Evolutionary conservation across 2,113 vertebrate genomes (phyloP), one percentile per base, ranked within the genome.

Genomic region (Urocitellus parryii): DNA sequence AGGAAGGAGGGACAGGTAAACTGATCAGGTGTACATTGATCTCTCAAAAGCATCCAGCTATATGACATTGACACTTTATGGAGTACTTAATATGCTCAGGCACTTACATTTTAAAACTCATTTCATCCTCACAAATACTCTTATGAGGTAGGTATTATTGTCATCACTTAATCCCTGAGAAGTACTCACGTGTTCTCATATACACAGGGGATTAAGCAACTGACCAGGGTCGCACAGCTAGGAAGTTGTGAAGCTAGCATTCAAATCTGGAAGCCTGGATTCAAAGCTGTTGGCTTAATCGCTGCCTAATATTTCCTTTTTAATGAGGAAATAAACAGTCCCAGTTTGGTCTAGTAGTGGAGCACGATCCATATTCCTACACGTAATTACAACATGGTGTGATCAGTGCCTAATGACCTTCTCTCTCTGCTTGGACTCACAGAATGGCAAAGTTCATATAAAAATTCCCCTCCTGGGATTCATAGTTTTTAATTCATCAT

Each of bases 391-490:
- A 7, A 1, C 8, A 5, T 2, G 4, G 7, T 32, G 27, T 61
- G 61, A 5, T 1, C 16, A 24, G 16, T 0, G 0, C 51, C 34
- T 51, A 12, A 34, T 14, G 2, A 7, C 4, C 37, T 53, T 32
- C n/a, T 10, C 0, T 48, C 51, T 37, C 11, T 61, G 1, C n/a
- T 68, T 56, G 45, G 6, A 37, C 8, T 53, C 78, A 20, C 12
- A 22, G 45, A n/a, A 11, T 70, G 32, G 48, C 37, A 84, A 84
- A 32, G 32, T 24, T 76, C 24, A 48, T 7, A 24, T 16, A 80
- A 39, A n/a, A 72, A 73, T 32, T 8, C 16, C 25, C 17, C 17
- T 78, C 8, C 29, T 1, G 56, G 34, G 65, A 58, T 25, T 11
- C 11, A 53, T 12, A 29, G 42, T 37, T 91, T 70, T 39, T n/a